Evolutionary conservation across 2,888 invertebrate species (phyloP).

Genomic region (Flexamia atlantica): DNA sequence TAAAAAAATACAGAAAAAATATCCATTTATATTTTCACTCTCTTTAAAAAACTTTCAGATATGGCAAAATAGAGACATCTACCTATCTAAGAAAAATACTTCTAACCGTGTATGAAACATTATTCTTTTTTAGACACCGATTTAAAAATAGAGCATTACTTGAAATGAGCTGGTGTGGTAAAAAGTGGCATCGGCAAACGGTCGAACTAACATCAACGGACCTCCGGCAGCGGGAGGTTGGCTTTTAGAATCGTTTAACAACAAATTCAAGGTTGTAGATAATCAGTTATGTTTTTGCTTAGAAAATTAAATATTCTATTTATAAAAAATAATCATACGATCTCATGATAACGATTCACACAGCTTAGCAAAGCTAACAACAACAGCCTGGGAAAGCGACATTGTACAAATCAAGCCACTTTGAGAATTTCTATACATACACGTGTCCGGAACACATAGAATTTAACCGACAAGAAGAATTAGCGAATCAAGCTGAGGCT

Average conservation of each 20-base stretch:
- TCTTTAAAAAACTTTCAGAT: slow-evolving; percentile 48
- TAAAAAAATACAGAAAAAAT: slow-evolving; percentile 58
- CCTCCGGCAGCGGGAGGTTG: neutral
- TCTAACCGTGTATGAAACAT: slow-evolving; percentile 48
- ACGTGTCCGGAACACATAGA: neutral
- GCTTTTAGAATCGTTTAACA: slow-evolving; percentile 5
- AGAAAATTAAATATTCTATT: neutral
- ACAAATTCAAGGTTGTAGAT: neutral
- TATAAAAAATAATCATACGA: neutral
- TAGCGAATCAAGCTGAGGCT: neutral
- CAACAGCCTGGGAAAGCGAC: slow-evolving; percentile 43
- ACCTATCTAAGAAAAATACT: slow-evolving; percentile 55
- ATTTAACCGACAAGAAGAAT: neutral
- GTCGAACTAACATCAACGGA: neutral
- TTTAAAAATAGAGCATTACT: slow-evolving; percentile 50
- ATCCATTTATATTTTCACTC: slow-evolving; percentile 42
- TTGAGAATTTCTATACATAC: neutral
- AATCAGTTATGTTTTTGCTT: neutral
- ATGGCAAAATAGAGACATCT: slow-evolving; percentile 59
- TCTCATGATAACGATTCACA: slow-evolving; percentile 35
- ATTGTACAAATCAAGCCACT: slow-evolving; percentile 43
- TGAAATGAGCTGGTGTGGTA: slow-evolving; percentile 36
- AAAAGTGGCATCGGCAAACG: neutral
- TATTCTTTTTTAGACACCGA: slow-evolving; percentile 43
- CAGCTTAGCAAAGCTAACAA: slow-evolving; percentile 33